A percentile compares a stretch with the other conserved stretches of the same genome.
These are phyloP conservation scores for Hedya salicella DNA, from an alignment of 2,888 invertebrate genomes.

Conservation along the genomic window DNA sequence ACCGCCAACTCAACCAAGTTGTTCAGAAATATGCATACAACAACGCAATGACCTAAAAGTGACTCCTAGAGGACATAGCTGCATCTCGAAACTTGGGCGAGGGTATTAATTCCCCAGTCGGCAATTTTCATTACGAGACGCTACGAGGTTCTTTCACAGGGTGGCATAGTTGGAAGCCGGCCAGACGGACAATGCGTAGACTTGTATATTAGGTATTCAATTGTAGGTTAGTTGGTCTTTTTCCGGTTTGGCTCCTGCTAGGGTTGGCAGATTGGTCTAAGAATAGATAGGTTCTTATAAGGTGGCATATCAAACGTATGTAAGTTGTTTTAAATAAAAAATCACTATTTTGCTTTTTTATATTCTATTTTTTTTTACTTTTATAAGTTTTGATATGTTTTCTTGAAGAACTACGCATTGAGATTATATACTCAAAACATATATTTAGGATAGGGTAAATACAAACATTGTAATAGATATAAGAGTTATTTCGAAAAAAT, in stretches of 20 bases:
- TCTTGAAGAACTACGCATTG: no score
- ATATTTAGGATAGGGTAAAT: no score
- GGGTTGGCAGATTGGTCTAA: not conserved
- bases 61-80: slow-evolving; percentile 15
- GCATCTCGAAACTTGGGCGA: slow-evolving; percentile 48
- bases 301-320: no score
- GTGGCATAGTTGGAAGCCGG: slow-evolving; percentile 52
- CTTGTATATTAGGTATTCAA: slow-evolving; percentile 20
- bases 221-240: slow-evolving; percentile 5
- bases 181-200: slow-evolving; percentile 48
- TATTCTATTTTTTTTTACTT: no score
- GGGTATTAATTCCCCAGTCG: slow-evolving; percentile 50
- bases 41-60: slow-evolving; percentile 9
- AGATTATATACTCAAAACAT: no score
- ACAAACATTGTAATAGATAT: no score
- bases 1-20: not conserved
- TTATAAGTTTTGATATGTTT: no score
- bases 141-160: slow-evolving; percentile 45
- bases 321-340: no score
- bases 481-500: no score
- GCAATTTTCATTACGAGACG: slow-evolving; percentile 52
- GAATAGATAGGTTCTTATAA: no score
- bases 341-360: no score
- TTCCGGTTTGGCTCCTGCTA: not conserved
- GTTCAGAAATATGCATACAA: slow-evolving; percentile 14